phyloP scores from a whole-genome alignment of 2,888 invertebrate genomes.

The Celastrina argiolus region DNA sequence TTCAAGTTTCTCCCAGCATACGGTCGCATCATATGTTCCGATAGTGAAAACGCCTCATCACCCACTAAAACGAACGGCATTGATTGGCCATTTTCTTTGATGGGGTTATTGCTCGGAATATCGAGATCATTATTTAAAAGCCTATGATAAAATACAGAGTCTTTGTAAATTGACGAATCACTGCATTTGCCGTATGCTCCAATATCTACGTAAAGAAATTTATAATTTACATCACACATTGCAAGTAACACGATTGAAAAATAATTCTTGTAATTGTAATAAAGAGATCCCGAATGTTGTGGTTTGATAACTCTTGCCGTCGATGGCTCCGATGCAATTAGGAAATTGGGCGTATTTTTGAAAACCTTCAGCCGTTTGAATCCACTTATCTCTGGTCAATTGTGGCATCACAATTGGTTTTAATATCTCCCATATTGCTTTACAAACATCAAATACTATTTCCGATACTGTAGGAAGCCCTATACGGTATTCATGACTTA shows the following conservation, averaged over 20 bases:
- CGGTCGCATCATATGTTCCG: conserved; percentile 25
- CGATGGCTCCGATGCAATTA: conserved; percentile 14
- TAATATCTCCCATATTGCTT: not conserved
- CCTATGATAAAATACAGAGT: conserved; percentile 26
- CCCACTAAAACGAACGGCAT: conserved; percentile 27
- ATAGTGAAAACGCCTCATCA: conserved; percentile 27
- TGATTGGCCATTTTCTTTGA: conserved; percentile 26
- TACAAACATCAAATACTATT: not conserved
- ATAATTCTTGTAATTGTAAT: conserved; percentile 14
- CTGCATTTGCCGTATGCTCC: conserved; percentile 20
- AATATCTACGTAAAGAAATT: conserved; percentile 23
- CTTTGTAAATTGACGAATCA: conserved; percentile 25
- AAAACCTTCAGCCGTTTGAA: conserved; percentile 18
- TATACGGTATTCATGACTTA: not conserved
- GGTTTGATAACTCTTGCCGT: not conserved
- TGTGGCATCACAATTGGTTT: conserved; percentile 25
- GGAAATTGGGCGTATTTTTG: not conserved
- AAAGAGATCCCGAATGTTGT: not conserved
- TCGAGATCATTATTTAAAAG: conserved; percentile 27
- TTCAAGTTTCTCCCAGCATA: conserved; percentile 23
- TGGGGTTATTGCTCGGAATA: conserved; percentile 27
- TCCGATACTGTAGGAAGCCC: not conserved
- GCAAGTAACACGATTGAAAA: conserved; percentile 10
- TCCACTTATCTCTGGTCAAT: conserved; percentile 21
- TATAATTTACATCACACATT: conserved; percentile 7